Evolutionary conservation across 2,797 vertebrate genomes (phyloP).

Genomic region (Pantherophis alleghaniensis): DNA sequence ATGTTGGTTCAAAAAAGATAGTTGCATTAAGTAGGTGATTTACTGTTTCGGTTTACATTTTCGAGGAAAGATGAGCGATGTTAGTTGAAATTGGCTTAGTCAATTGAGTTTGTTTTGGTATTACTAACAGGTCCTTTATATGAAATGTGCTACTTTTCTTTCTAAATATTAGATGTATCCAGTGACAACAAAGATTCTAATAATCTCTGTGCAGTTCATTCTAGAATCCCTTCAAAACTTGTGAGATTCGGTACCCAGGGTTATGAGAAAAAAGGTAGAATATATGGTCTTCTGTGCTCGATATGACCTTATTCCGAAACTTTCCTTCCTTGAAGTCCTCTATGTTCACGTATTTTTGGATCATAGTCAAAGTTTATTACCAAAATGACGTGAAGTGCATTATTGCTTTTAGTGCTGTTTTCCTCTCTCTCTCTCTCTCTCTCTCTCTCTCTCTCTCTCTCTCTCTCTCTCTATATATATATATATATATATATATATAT

Average conservation of each 20-base stretch:
- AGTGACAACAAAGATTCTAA: not conserved
- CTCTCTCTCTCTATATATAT: too few species aligned
- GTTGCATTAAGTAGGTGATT: conserved; percentile 25
- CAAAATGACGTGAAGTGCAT: not conserved
- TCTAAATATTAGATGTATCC: not conserved
- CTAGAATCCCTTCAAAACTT: not conserved
- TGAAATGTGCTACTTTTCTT: not conserved
- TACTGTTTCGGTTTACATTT: conserved; percentile 35
- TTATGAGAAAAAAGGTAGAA: not conserved
- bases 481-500: too few species aligned
- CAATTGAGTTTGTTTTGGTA: conserved; percentile 8
- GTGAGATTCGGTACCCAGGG: not conserved
- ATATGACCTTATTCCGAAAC: not conserved
- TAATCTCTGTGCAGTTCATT: conserved; percentile 8
- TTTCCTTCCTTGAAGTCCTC: not conserved
- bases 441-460: too few species aligned
- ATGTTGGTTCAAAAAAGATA: conserved; percentile 44
- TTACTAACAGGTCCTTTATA: not conserved
- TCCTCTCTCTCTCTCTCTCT: conserved; percentile 26
- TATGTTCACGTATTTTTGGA: not conserved
- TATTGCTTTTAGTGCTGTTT: conserved; percentile 30
- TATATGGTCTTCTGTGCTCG: not conserved
- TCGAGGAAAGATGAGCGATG: conserved; percentile 49
- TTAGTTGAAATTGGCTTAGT: conserved; percentile 55
- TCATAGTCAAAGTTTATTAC: conserved; percentile 36